Evolutionary conservation across 2,888 invertebrate species (phyloP).

Genomic region (Cynaeus angustus): DNA sequence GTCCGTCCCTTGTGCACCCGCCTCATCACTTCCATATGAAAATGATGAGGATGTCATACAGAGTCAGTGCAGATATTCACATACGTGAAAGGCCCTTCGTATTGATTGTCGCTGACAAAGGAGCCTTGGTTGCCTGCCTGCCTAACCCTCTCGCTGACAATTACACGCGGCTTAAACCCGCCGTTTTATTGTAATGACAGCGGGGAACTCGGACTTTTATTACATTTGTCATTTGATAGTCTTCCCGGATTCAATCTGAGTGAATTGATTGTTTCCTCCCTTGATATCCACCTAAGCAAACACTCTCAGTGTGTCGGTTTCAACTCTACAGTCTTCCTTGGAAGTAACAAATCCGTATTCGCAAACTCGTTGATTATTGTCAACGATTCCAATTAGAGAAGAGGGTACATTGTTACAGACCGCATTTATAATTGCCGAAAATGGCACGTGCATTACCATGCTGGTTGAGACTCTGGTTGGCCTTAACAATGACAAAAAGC

Average conservation of each 20-base stretch:
- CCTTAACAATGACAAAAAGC: conserved; percentile 61
- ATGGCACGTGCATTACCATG: conserved; percentile 48
- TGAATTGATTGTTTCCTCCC: conserved; percentile 61
- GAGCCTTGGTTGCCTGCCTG: conserved; percentile 51
- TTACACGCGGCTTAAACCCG: conserved; percentile 68
- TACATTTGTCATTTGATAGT: conserved; percentile 69
- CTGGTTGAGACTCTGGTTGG: conserved; percentile 45
- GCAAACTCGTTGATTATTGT: conserved; percentile 1
- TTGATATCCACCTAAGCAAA: conserved; percentile 36
- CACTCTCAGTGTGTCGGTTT: conserved; percentile 1
- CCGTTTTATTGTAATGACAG: conserved; percentile 69
- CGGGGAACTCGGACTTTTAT: conserved; percentile 65
- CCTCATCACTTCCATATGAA: conserved; percentile 36
- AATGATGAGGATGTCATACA: conserved; percentile 43
- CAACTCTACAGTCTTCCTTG: conserved; percentile 5
- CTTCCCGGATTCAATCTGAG: conserved; percentile 57
- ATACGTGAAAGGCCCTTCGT: conserved; percentile 46
- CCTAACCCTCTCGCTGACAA: conserved; percentile 61
- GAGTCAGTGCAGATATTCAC: conserved; percentile 46
- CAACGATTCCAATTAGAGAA: conserved; percentile 38
- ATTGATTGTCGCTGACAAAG: conserved; percentile 50
- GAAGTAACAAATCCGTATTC: conserved; percentile 1
- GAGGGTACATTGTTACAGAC: conserved; percentile 35
- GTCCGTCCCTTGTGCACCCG: conserved; percentile 19
- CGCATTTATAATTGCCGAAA: conserved; percentile 44